A percentile compares a stretch with the other conserved stretches of the same genome.
These are phyloP conservation scores for Chaunax sp. DNA, from an alignment of 2,797 vertebrate genomes.

Conservation along the genomic window DNA sequence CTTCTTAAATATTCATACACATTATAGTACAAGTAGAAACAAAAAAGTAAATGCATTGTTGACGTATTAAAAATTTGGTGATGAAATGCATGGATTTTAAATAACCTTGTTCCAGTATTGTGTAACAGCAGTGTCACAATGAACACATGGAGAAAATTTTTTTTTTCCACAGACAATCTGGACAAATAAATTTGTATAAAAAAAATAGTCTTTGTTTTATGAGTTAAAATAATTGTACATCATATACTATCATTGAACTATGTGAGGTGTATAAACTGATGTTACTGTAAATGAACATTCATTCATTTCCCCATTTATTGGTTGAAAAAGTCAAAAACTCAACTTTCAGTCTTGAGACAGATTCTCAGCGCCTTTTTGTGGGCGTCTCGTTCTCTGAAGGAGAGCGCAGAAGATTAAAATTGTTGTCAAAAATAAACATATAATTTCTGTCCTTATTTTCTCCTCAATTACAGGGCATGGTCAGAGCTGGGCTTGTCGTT, in stretches of 20 bases:
- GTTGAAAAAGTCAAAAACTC: slow-evolving; percentile 66
- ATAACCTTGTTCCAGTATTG: neutral
- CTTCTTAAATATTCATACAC: neutral
- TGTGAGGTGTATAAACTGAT: neutral
- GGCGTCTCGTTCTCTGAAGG: slow-evolving; percentile 85
- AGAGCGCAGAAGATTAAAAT: slow-evolving; percentile 90
- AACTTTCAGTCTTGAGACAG: slow-evolving; percentile 67
- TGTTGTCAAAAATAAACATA: slow-evolving; percentile 92
- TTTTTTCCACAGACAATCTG: neutral
- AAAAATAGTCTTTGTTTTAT: slow-evolving; percentile 4
- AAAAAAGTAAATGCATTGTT: neutral
- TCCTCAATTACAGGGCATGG: slow-evolving; percentile 90
- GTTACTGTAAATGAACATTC: too few species aligned
- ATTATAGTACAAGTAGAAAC: neutral
- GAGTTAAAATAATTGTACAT: neutral
- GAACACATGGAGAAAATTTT: neutral
- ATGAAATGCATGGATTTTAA: neutral
- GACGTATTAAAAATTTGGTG: neutral
- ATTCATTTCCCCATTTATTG: slow-evolving; percentile 51
- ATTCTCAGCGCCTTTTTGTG: slow-evolving; percentile 83
- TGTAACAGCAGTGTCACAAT: neutral
- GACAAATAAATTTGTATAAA: too few species aligned
- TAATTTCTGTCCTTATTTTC: slow-evolving; percentile 91
- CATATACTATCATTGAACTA: neutral
- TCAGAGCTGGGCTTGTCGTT: slow-evolving; percentile 86